phyloP scores from a whole-genome alignment of 2,888 invertebrate genomes.

The Melinopterus prodromus region DNA sequence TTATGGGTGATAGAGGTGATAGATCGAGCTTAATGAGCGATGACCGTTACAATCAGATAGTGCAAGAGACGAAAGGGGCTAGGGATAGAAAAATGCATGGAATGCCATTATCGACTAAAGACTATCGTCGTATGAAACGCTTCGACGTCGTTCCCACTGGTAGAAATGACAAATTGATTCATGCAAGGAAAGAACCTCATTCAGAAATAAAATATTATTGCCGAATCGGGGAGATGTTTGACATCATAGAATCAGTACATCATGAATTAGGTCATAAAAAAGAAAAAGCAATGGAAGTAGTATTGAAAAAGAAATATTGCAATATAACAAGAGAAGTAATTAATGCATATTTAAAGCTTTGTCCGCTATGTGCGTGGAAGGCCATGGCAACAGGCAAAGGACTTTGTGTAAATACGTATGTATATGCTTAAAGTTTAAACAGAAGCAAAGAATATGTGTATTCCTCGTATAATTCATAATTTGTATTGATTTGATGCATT shows the following conservation, averaged over 20 bases:
- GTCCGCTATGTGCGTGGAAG: constrained; percentile 4
- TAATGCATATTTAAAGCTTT: constrained; percentile 6
- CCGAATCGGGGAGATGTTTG: constrained; percentile 10
- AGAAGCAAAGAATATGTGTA: no score
- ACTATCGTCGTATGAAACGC: constrained; percentile 6
- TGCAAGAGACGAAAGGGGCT: neutral
- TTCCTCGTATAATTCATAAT: no score
- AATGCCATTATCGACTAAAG: neutral
- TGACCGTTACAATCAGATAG: constrained; percentile 7
- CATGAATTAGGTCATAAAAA: constrained; percentile 9
- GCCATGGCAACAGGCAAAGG: no score
- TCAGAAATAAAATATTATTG: constrained; percentile 4
- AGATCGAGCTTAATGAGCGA: neutral
- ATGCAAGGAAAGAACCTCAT: neutral
- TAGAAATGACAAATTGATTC: neutral
- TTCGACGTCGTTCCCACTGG: neutral
- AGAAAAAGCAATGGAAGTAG: constrained; percentile 5
- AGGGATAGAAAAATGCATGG: neutral
- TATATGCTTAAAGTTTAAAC: no score
- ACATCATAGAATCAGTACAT: constrained; percentile 1
- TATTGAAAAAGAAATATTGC: constrained; percentile 7
- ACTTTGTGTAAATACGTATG: no score
- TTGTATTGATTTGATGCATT: no score
- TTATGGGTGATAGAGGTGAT: neutral
- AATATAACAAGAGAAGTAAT: constrained; percentile 12